These are phyloP conservation scores for Octodon degus DNA, from an alignment of 2,113 vertebrate genomes.

Conservation along the genomic window DNA sequence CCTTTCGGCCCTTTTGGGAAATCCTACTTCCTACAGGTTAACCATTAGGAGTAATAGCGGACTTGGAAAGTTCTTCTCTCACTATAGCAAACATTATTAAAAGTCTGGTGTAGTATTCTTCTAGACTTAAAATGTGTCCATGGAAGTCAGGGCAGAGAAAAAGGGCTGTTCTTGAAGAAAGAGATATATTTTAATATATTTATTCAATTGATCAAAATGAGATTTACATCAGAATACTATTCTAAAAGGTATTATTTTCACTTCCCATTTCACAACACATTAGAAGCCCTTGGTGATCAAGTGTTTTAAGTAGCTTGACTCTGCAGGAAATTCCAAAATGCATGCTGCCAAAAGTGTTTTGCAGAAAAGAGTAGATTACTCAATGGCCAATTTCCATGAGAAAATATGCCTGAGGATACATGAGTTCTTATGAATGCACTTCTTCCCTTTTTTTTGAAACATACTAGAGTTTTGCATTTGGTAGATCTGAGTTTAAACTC, in stretches of 20 bases:
- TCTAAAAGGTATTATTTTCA: neutral
- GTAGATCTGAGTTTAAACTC: neutral
- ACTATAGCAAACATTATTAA: neutral
- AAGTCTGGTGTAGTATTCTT: neutral
- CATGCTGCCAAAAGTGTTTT: neutral
- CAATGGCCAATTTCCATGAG: neutral
- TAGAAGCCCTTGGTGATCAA: neutral
- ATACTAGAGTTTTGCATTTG: neutral
- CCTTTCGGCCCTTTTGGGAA: neutral
- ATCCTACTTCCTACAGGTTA: neutral
- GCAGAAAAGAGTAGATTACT: neutral
- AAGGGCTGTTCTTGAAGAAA: neutral
- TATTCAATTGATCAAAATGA: neutral
- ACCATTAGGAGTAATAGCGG: neutral
- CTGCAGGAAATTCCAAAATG: slow-evolving; percentile 4
- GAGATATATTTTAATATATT: neutral
- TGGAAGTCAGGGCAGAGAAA: neutral
- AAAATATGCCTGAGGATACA: neutral
- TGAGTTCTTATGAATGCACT: neutral
- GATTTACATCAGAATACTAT: neutral
- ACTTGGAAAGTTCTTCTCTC: neutral
- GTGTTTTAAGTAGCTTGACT: neutral
- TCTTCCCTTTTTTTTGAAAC: neutral
- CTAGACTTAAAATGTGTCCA: neutral
- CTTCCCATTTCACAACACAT: neutral